Evolutionary conservation across 2,888 invertebrate species (phyloP), one percentile per base, ranked within the genome.

Genomic region (Rotaria macrura): DNA sequence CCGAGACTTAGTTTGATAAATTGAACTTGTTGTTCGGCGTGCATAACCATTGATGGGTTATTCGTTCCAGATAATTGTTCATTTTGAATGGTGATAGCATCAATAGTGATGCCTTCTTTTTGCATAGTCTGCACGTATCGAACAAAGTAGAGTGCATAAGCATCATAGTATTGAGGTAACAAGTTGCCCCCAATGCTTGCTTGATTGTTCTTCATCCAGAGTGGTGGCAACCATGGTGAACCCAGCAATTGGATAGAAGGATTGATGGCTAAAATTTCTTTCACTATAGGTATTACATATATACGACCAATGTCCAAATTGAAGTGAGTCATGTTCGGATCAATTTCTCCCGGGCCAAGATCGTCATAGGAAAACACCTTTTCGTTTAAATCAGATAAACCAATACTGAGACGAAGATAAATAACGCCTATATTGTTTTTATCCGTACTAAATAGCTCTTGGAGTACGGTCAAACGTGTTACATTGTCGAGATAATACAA

Each of bases 171-270:
- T 43, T 72, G 17, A 14, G 72, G 23, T 43, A 87, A 74, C 34
- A 20, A 17, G 17, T 84, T 85, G 34, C 87, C 87, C 49, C 85
- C 40, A 43, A 87, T 29, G 43, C 72, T 40, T 7, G 49, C 29
- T 29, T 55, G 34, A 72, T 85, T 74, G 4, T 25, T 43, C 84
- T 87, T 87, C 87, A 87, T 87, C 87, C 87, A 87, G 25, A 85
- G 86, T 12, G 87, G 87, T 10, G 87, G 84, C 20, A 84, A 85
- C 87, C 87, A 87, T n/a, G 87, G 87, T 25, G 85, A 84, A 4
- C 87, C 87, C 79, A 87, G 84, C 29, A 87, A 54, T 84, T 85
- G 85, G 6, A 87, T 84, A 23, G 83, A 29, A 20, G 87, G 86
- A 74, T 87, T 86, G 34, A 85, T 84, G 10, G 38, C 55, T 52